phyloP scores from a whole-genome alignment of 2,888 invertebrate species.

The Erannis defoliaria region DNA sequence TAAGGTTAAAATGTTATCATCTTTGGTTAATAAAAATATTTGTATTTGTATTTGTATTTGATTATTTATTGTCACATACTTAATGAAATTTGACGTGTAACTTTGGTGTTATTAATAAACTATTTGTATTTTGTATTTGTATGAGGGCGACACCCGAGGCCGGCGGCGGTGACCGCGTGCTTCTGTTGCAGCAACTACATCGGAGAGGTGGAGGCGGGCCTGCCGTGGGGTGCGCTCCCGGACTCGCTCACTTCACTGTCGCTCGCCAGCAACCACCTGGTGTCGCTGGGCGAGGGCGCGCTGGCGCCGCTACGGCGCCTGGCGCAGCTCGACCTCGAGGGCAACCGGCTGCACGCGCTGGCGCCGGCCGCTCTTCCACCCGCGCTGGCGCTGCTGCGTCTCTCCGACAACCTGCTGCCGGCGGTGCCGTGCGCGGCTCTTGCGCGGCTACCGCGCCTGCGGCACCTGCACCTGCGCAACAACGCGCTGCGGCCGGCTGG shows the following conservation, averaged over 20 bases:
- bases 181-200: conserved; percentile 90
- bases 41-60: too few relatives aligned
- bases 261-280: conserved; percentile 91
- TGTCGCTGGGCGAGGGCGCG: conserved; percentile 73
- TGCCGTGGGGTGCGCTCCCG: conserved; percentile 90
- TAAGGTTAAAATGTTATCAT: too few relatives aligned
- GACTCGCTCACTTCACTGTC: conserved; percentile 91
- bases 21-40: too few relatives aligned
- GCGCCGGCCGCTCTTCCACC: conserved; percentile 86
- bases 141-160: too few relatives aligned
- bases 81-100: too few relatives aligned
- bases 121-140: too few relatives aligned
- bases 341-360: conserved; percentile 88
- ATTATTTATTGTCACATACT: too few relatives aligned
- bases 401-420: conserved; percentile 89
- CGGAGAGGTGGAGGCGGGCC: conserved; percentile 55
- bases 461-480: conserved; percentile 88
- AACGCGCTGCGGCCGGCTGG: conserved; percentile 59
- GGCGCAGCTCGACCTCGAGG: conserved; percentile 88
- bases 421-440: conserved; percentile 86
- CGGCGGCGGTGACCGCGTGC: background rate
- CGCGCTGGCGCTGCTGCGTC: conserved; percentile 87
- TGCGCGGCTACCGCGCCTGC: conserved; percentile 84
- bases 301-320: conserved; percentile 88
- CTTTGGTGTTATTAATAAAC: too few relatives aligned